phyloP scores from a whole-genome alignment of 2,888 invertebrate genomes.

The Orgyia antiqua region DNA sequence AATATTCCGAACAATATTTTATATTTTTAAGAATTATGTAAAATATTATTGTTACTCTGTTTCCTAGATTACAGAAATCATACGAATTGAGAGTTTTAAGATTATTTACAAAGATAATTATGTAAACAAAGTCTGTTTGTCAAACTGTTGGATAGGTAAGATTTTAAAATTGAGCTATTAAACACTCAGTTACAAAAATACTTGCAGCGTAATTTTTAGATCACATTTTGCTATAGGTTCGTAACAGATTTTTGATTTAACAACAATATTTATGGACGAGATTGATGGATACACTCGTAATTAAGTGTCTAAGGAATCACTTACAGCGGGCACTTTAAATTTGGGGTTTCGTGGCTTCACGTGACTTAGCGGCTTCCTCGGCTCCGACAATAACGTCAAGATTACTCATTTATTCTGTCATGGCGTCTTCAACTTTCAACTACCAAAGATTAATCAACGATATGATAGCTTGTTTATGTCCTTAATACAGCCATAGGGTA shows the following conservation, averaged over 20 bases:
- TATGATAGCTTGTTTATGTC: too few relatives aligned
- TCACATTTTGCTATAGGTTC: constrained; percentile 59
- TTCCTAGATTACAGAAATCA: constrained; percentile 21
- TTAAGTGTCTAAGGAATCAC: too few relatives aligned
- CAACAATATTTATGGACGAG: too few relatives aligned
- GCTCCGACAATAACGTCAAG: too few relatives aligned
- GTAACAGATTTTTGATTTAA: constrained; percentile 36
- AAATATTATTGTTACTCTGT: constrained; percentile 32
- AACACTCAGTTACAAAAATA: constrained; percentile 74
- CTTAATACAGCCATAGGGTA: too few relatives aligned
- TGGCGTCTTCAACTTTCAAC: too few relatives aligned
- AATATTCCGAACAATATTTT: constrained; percentile 42
- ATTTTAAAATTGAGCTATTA: constrained; percentile 71
- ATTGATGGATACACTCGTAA: too few relatives aligned
- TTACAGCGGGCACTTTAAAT: too few relatives aligned
- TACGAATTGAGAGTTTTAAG: constrained; percentile 19
- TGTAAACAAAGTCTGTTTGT: constrained; percentile 13
- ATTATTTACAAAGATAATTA: constrained; percentile 13
- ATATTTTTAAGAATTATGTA: constrained; percentile 36
- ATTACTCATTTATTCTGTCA: too few relatives aligned
- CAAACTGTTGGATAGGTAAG: constrained; percentile 32
- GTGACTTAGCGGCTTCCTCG: too few relatives aligned
- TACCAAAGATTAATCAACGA: too few relatives aligned
- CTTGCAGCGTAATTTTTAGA: constrained; percentile 72
- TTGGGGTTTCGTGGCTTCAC: background rate